Percentiles rank a stretch among this genome's conserved stretches.
phyloP scores from a whole-genome alignment of 2,113 vertebrate genomes.

The Progne subis region DNA sequence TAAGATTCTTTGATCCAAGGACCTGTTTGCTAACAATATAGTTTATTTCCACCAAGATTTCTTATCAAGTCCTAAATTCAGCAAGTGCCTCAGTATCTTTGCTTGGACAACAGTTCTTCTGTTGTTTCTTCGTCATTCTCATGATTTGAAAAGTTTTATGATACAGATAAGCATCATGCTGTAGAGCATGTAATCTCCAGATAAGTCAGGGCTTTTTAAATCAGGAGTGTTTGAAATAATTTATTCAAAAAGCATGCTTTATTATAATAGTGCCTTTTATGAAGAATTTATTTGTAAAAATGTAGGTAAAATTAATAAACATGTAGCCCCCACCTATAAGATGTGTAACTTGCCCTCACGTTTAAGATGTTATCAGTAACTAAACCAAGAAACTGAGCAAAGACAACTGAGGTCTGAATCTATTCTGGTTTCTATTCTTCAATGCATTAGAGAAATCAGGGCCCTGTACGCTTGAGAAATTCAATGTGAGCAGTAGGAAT shows the following conservation, averaged over 20 bases:
- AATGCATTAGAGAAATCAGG: not conserved
- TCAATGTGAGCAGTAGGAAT: not conserved
- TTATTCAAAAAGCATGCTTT: not conserved
- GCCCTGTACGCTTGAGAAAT: not conserved
- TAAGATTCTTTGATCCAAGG: not conserved
- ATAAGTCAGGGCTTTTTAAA: not conserved
- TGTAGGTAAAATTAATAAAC: not conserved
- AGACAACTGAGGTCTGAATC: not conserved
- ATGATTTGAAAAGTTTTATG: not conserved
- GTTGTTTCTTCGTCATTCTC: not conserved
- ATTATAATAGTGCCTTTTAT: not conserved
- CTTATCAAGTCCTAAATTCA: not conserved
- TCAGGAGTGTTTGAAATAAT: not conserved
- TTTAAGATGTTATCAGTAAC: not conserved
- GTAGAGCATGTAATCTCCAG: not conserved
- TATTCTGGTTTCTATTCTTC: not conserved
- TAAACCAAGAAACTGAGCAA: not conserved
- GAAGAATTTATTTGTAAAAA: not conserved
- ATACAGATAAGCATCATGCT: not conserved
- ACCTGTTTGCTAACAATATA: not conserved
- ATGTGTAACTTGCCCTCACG: not conserved
- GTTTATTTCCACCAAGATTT: not conserved
- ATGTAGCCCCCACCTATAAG: not conserved
- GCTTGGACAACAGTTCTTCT: not conserved
- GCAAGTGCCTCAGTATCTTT: rapidly evolving